Evolutionary conservation across 2,113 vertebrate species (phyloP).

Genomic region (Gopherus evgoodei): DNA sequence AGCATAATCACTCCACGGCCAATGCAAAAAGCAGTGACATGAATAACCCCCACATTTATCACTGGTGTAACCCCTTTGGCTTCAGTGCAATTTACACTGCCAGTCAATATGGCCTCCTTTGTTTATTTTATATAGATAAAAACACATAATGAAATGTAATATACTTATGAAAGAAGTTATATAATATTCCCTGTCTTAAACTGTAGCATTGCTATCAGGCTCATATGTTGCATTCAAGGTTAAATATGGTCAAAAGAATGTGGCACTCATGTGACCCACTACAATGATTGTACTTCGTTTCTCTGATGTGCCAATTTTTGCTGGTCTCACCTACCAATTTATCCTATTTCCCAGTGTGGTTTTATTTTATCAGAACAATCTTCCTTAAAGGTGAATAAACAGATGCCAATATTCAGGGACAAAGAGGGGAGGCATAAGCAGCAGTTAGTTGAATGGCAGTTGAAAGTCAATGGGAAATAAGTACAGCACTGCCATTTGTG

Average conservation of each 20-base stretch:
- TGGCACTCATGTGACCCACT: background rate
- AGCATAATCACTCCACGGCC: background rate
- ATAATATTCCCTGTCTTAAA: background rate
- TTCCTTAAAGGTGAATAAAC: slow-evolving; percentile 8
- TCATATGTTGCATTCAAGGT: background rate
- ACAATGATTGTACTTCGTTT: background rate
- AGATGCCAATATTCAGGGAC: background rate
- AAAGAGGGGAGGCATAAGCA: background rate
- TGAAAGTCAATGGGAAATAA: background rate
- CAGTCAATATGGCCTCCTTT: background rate
- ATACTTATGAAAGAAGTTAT: background rate
- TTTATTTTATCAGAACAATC: background rate
- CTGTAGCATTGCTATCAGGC: background rate
- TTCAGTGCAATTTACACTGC: background rate
- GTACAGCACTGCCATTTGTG: background rate
- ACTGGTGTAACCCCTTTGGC: background rate
- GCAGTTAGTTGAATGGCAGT: background rate
- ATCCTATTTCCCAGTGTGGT: background rate
- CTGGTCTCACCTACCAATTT: background rate
- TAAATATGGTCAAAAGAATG: slow-evolving; percentile 12
- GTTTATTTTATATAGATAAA: background rate
- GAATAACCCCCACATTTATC: background rate
- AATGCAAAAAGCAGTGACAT: background rate
- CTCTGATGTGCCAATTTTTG: background rate
- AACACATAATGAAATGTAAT: background rate